A percentile compares a stretch with the other conserved stretches of the same genome.
Evolutionary conservation across 64 coral and sea anemone genomes (phyloP).

Genomic region (Anthopleura sola): DNA sequence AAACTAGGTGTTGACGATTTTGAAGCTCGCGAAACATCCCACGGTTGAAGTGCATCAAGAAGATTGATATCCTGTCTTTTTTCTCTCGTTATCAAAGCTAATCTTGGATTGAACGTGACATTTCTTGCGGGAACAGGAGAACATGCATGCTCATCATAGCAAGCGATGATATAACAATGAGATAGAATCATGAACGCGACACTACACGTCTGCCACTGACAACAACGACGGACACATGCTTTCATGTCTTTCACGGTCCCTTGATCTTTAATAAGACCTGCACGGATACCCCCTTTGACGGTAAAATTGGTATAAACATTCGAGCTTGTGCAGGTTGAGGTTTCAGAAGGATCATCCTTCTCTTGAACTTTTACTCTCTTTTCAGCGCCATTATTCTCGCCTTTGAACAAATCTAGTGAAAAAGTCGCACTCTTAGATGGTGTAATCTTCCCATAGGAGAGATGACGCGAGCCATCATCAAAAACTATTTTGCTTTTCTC

Average conservation of each 20-base stretch:
- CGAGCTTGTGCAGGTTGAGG: slow-evolving; percentile 25
- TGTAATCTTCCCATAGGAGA: slow-evolving; percentile 32
- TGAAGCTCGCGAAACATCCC: background rate
- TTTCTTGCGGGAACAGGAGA: slow-evolving; percentile 55
- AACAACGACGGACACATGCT: slow-evolving; percentile 76
- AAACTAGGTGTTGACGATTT: background rate
- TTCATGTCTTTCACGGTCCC: slow-evolving; percentile 79
- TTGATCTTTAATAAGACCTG: slow-evolving; percentile 78
- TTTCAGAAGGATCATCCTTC: background rate
- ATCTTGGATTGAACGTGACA: slow-evolving; percentile 59
- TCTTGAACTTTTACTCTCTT: background rate
- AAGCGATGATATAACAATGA: slow-evolving; percentile 77
- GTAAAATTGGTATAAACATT: slow-evolving; percentile 75
- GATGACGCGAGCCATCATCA: slow-evolving; percentile 21
- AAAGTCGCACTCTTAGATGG: slow-evolving; percentile 18
- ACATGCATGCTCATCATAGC: slow-evolving; percentile 56
- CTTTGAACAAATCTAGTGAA: background rate
- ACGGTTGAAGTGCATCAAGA: slow-evolving; percentile 22
- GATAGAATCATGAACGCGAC: slow-evolving; percentile 82
- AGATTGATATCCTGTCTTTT: slow-evolving; percentile 44
- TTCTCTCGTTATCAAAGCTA: slow-evolving; percentile 67
- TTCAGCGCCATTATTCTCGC: background rate
- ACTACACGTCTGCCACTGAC: slow-evolving; percentile 78
- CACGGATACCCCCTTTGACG: slow-evolving; percentile 72
- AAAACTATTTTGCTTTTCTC: background rate